phyloP scores from a whole-genome alignment of 2,113 vertebrate species.

The Chlorodrepanis virens region DNA sequence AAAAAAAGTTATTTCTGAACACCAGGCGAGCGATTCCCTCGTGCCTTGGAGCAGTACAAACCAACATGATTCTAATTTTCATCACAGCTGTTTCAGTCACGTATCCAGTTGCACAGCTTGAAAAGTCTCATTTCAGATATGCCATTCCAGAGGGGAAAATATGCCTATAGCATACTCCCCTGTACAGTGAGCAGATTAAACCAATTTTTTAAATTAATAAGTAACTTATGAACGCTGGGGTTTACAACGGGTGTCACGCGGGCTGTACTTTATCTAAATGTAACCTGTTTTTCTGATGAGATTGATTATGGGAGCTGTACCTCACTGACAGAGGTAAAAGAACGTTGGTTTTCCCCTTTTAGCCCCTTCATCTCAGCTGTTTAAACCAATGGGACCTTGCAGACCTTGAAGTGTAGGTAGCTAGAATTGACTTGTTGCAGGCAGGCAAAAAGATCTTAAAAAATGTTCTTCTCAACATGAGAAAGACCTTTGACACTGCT shows the following conservation, averaged over 20 bases:
- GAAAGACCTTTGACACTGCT: background rate
- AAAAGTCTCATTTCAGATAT: background rate
- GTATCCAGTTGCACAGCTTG: background rate
- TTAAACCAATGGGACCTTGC: background rate
- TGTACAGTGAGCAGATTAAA: background rate
- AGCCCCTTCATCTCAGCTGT: background rate
- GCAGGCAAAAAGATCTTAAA: background rate
- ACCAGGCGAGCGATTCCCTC: background rate
- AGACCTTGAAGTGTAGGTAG: background rate
- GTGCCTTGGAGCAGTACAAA: background rate
- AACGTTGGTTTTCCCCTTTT: background rate
- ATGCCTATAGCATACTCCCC: background rate
- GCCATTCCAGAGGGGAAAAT: background rate
- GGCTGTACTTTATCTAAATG: background rate
- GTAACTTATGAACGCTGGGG: constrained; percentile 3
- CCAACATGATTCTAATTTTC: background rate
- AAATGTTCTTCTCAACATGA: background rate
- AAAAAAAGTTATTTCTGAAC: background rate
- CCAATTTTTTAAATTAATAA: constrained; percentile 1
- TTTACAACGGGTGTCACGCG: background rate
- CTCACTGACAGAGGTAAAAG: background rate
- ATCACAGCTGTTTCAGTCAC: background rate
- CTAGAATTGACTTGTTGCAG: background rate
- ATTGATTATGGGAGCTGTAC: background rate
- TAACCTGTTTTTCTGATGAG: background rate